These are phyloP conservation scores for Nerophis lumbriciformis DNA, from an alignment of 2,113 vertebrate species.

Conservation along the genomic window DNA sequence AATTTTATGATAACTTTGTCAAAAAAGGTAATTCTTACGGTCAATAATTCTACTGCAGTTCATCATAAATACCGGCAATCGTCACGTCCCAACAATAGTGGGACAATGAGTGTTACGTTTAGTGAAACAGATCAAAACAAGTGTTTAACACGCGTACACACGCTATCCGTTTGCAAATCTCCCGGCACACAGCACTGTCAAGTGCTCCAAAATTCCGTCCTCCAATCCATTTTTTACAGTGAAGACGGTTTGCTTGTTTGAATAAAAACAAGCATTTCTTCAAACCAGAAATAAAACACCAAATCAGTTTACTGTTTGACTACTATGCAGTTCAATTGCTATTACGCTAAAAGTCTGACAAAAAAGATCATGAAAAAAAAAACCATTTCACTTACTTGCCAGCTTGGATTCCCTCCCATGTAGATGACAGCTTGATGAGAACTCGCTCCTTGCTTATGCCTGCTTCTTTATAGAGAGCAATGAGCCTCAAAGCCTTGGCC, in stretches of 20 bases:
- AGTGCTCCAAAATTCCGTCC: too few relatives aligned
- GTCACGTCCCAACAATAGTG: too few relatives aligned
- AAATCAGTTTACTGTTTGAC: background rate
- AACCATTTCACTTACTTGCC: constrained; percentile 72
- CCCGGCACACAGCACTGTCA: too few relatives aligned
- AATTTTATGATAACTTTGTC: too few relatives aligned
- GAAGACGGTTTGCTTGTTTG: too few relatives aligned
- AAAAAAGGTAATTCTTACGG: too few relatives aligned
- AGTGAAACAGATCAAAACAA: background rate
- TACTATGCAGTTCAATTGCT: background rate
- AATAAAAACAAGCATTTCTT: background rate
- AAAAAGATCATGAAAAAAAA: background rate
- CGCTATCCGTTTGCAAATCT: too few relatives aligned
- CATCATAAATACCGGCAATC: too few relatives aligned
- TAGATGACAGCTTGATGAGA: constrained; percentile 93
- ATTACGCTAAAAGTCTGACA: background rate
- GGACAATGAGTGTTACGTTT: background rate
- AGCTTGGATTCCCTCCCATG: constrained; percentile 97
- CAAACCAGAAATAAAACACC: background rate
- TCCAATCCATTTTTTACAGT: too few relatives aligned
- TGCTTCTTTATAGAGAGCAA: constrained; percentile 85
- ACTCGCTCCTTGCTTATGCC: constrained; percentile 85
- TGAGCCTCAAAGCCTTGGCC: constrained; percentile 78
- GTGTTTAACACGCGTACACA: too few relatives aligned
- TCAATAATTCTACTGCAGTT: too few relatives aligned